Base-by-base conservation (phyloP, 1,140 invertebrate species). In the Cotesia glomerata region DNA sequence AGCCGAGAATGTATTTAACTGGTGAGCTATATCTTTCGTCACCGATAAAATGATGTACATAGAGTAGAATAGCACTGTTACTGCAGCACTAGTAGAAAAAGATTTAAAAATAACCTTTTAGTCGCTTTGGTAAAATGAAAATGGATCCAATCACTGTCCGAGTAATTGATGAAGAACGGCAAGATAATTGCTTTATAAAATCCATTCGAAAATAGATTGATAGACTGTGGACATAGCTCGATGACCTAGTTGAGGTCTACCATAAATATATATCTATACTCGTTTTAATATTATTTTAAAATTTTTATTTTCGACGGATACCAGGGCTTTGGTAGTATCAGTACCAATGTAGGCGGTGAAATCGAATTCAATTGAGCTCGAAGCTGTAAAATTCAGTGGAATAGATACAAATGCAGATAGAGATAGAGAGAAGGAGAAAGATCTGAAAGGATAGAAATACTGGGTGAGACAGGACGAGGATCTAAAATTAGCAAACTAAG, bases 181-280 rank as follows among this genome's bases (percentile, higher is more conserved):
- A 35, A 71, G 59, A 62, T 71, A 71, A 71, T 71, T 71, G 69
- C 39, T 63, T 63, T 62, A 63, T 71, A 49, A 63, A 71, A 63
- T 45, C 58, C 45, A 69, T 69, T 71, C 49, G 26, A 18, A 52
- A 71, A 49, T 71, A 63, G 69, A 71, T 71, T 64, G 69, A 71
- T 71, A 13, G 68, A 59, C 66, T 34, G 34, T 56, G n/a, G 32
- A 45, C 67, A 49, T 14, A 39, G 32, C 26, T 59, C 36, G 39
- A 56, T 71, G 69, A 71, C 69, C 69, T 62, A 71, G 61, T 71
- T 71, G 69, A 71, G 52, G 49, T 63, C 63, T 13, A 56, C 32
- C 52, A 65, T 65, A 62, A n/a, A 34, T 62, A 62, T 62, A 45
- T 45, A 45, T 45, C 7, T 45, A 45, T 45, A 45, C 39, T 11